Evolutionary conservation across 2,888 invertebrate genomes (phyloP).

Genomic region (Leptura quadrifasciata): DNA sequence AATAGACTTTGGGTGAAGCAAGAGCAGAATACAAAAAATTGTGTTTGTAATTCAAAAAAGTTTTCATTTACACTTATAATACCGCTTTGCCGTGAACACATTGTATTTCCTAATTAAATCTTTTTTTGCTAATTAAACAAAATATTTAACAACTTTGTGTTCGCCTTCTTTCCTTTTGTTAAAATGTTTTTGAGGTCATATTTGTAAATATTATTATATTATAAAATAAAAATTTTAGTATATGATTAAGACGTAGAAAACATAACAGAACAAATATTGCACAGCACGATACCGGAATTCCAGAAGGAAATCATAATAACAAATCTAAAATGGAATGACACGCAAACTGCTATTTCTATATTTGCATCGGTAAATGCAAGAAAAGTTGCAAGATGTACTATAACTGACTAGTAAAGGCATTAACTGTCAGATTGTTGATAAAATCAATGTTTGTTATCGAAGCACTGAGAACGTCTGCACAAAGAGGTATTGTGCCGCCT

Average conservation of each 20-base stretch:
- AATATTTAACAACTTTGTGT: too few relatives aligned
- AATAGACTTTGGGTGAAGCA: too few relatives aligned
- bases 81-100: too few relatives aligned
- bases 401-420: conserved; percentile 28
- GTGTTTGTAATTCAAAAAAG: too few relatives aligned
- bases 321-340: neutral
- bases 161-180: too few relatives aligned
- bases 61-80: too few relatives aligned
- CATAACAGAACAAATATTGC: neutral
- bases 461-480: conserved; percentile 62
- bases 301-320: neutral
- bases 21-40: too few relatives aligned
- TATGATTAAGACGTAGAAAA: neutral
- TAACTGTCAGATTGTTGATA: conserved; percentile 65
- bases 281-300: neutral
- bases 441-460: conserved; percentile 69
- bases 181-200: too few relatives aligned
- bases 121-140: too few relatives aligned
- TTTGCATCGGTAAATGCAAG: conserved; percentile 6
- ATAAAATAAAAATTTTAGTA: neutral
- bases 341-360: conserved; percentile 10
- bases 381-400: conserved; percentile 21
- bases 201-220: too few relatives aligned
- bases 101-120: too few relatives aligned
- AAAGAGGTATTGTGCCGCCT: conserved; percentile 68